Conservation (phyloP, 2,888 invertebrate genomes). For the Tetanocera ferruginea region DNA sequence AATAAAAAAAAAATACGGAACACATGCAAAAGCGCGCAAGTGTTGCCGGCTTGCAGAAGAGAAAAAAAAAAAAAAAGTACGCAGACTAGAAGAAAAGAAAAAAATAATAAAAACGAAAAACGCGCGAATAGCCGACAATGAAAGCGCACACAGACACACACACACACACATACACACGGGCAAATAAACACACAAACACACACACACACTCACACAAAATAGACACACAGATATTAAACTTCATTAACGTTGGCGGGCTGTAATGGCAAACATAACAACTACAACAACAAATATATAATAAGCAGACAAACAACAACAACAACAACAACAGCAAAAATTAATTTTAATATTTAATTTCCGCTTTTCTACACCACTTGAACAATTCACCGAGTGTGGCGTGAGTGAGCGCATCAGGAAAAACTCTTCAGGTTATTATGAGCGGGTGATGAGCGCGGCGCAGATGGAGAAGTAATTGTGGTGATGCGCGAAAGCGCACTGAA, state of each 20-base stretch:
- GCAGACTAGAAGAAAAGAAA: background rate
- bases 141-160: background rate
- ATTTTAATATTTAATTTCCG: conserved; percentile 34
- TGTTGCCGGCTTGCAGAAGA: background rate
- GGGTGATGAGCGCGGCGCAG: no score
- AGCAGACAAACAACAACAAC: conserved; percentile 19
- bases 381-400: background rate
- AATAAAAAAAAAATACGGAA: background rate
- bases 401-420: background rate
- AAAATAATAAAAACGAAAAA: background rate
- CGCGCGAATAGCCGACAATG: conserved; percentile 2
- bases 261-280: conserved; percentile 18
- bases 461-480: no score
- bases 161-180: background rate
- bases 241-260: conserved; percentile 26
- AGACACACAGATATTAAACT: conserved; percentile 11
- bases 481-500: no score
- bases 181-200: background rate
- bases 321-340: conserved; percentile 44
- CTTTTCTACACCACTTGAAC: conserved; percentile 28
- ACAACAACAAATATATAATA: conserved; percentile 22
- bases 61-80: background rate
- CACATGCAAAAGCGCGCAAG: background rate
- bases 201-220: background rate
- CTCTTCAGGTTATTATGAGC: no score